Evolutionary conservation across 2,888 invertebrate species (phyloP), one percentile per base, ranked within the genome.

Genomic region (Eugnorisma glareosa): DNA sequence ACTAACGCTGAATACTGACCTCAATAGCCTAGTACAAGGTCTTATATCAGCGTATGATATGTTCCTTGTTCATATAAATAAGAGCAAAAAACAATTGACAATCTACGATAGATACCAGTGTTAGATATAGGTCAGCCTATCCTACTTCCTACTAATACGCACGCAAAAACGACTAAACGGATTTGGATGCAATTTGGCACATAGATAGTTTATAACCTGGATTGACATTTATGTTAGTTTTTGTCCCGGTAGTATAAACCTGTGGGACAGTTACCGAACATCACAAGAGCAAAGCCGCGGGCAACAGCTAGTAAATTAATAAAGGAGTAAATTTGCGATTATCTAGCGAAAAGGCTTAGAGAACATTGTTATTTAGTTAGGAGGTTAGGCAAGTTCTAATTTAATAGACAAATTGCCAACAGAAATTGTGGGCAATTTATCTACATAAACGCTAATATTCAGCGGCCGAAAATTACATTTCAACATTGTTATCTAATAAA

Each of bases 351-450:
- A 63, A 54, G 40, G 64, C 35, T 51, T 57, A 73, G 6, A 37
- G n/a, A 67, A 73, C 63, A 63, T 31, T 67, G 73, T 79, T 80
- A 63, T 73, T 54, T 63, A 74, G 48, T 79, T 74, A 71, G 48
- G n/a, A 43, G 67, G 40, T 80, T 68, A 71, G 48, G n/a, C 43
- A 75, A 63, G 48, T 68, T 76, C 63, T 76, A 81, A 76, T 81
- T 64, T 67, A 59, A 64, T 72, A 82, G 77, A 77, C 82, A 77
- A 81, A 77, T 82, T 77, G 40, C 59, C n/a, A n/a, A 51, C 82
- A 72, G 31, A 64, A 64, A n/a, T 59, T 72, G 71, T 7, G 28
- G 43, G 45, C 66, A 76, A 81, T 81, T 81, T 81, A 81, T 77
- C 37, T 66, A 76, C 82, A 54, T 68, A 61, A 81, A 72, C 37